Conservation (phyloP, 2,888 invertebrate genomes). For the Sylvicola cinctus region DNA sequence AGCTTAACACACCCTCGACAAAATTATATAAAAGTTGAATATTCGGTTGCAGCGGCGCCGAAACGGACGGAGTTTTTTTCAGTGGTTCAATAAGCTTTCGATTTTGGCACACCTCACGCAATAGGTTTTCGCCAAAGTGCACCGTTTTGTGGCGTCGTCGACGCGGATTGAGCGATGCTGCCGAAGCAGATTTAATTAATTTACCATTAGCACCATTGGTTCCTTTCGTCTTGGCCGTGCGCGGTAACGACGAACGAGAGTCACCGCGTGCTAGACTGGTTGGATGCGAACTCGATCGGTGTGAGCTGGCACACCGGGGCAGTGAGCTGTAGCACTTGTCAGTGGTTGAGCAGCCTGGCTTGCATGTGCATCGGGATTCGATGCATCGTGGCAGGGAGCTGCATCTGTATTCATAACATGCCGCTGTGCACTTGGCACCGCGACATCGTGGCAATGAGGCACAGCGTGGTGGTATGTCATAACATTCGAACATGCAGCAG, state of each 20-base stretch:
- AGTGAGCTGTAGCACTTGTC: conserved; percentile 26
- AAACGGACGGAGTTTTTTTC: conserved; percentile 13
- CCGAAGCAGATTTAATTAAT: conserved; percentile 31
- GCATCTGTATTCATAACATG: conserved; percentile 23
- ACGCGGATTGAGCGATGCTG: conserved; percentile 40
- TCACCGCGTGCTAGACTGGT: conserved; percentile 19
- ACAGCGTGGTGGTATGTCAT: conserved; percentile 9
- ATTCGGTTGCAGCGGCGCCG: conserved; percentile 46
- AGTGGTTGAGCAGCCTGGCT: conserved; percentile 12
- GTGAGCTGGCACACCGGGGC: conserved; percentile 22
- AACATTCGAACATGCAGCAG: conserved; percentile 20
- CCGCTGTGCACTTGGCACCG: conserved; percentile 7
- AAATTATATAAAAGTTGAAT: conserved; percentile 66
- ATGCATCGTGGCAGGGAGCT: conserved; percentile 21
- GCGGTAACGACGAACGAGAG: conserved; percentile 17
- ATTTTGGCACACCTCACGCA: conserved; percentile 54
- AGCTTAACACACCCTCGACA: conserved; percentile 57
- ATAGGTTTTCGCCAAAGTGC: conserved; percentile 54
- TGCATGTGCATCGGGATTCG: conserved; percentile 20
- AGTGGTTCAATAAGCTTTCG: conserved; percentile 32
- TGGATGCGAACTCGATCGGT: conserved; percentile 25
- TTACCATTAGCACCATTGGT: conserved; percentile 13
- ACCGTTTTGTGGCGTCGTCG: conserved; percentile 57
- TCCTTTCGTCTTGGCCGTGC: conserved; percentile 8
- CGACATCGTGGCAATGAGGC: conserved; percentile 9